Evolutionary conservation across 2,888 invertebrate genomes (phyloP).

Genomic region (Phyto melanocephala): DNA sequence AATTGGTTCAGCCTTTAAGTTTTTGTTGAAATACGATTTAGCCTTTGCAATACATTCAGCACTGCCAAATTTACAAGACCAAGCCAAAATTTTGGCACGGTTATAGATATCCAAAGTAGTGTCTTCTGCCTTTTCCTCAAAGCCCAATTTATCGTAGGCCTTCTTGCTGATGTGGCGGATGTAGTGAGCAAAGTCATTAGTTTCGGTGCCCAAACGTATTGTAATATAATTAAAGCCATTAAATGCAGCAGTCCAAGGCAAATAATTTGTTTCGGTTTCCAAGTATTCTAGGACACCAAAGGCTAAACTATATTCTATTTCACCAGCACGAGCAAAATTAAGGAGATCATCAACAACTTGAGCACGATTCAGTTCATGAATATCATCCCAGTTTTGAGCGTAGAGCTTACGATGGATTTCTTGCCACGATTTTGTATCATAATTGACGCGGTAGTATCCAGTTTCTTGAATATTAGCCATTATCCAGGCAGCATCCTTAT

Average conservation of each 20-base stretch:
- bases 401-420: slow-evolving; percentile 68
- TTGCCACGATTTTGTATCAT: slow-evolving; percentile 84
- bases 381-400: slow-evolving; percentile 72
- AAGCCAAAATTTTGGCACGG: slow-evolving; percentile 81
- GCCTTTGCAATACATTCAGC: slow-evolving; percentile 81
- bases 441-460: slow-evolving; percentile 84
- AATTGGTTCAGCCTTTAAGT: slow-evolving; percentile 72
- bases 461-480: slow-evolving; percentile 76
- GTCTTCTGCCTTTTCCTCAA: slow-evolving; percentile 78
- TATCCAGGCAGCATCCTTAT: slow-evolving; percentile 68
- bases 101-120: slow-evolving; percentile 81
- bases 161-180: slow-evolving; percentile 79
- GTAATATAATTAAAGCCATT: slow-evolving; percentile 77
- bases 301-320: slow-evolving; percentile 82
- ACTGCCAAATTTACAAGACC: slow-evolving; percentile 84
- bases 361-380: slow-evolving; percentile 85
- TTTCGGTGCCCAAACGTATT: slow-evolving; percentile 72
- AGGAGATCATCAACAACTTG: slow-evolving; percentile 90
- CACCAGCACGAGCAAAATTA: slow-evolving; percentile 85
- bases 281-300: slow-evolving; percentile 86
- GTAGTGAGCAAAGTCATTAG: slow-evolving; percentile 74
- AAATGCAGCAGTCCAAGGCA: slow-evolving; percentile 88
- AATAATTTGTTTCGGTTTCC: slow-evolving; percentile 83
- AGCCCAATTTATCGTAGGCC: slow-evolving; percentile 80
- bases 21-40: slow-evolving; percentile 75